phyloP scores from a whole-genome alignment of 2,888 invertebrate species.

The Aradus depressus region DNA sequence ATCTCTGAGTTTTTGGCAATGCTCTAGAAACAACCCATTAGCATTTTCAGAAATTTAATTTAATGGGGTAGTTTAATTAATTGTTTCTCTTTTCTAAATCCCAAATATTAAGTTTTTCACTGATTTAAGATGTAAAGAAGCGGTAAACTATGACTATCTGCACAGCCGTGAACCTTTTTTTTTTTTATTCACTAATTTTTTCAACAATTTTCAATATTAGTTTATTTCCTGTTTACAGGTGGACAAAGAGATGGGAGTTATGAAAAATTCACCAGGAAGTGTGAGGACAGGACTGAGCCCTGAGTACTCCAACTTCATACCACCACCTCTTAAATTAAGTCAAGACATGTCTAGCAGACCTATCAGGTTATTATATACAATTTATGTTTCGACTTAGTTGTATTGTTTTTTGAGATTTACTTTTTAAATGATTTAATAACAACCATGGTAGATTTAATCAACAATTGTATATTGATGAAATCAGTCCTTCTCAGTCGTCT shows the following conservation, averaged over 20 bases:
- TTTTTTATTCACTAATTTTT: neutral
- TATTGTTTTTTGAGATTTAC: neutral
- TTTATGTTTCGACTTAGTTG: neutral
- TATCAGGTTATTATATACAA: slow-evolving; percentile 4
- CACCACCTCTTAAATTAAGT: slow-evolving; percentile 29
- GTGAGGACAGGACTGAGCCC: slow-evolving; percentile 31
- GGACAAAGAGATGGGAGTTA: slow-evolving; percentile 22
- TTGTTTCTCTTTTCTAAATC: no score
- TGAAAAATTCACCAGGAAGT: slow-evolving; percentile 22
- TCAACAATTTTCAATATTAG: neutral
- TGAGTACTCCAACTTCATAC: slow-evolving; percentile 32
- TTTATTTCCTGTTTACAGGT: slow-evolving; percentile 19
- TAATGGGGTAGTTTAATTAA: no score
- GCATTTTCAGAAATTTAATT: no score
- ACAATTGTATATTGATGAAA: no score
- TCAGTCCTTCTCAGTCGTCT: no score
- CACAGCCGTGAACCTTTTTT: no score
- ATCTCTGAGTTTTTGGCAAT: no score
- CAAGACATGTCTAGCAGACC: slow-evolving; percentile 8
- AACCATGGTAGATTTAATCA: neutral
- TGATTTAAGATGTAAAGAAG: no score
- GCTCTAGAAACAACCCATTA: no score
- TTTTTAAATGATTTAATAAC: neutral
- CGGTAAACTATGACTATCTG: no score
- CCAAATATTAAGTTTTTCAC: no score